Evolutionary conservation across 1,140 invertebrate species (phyloP), one percentile per base, ranked within the genome.

Genomic region (Solen grandis): DNA sequence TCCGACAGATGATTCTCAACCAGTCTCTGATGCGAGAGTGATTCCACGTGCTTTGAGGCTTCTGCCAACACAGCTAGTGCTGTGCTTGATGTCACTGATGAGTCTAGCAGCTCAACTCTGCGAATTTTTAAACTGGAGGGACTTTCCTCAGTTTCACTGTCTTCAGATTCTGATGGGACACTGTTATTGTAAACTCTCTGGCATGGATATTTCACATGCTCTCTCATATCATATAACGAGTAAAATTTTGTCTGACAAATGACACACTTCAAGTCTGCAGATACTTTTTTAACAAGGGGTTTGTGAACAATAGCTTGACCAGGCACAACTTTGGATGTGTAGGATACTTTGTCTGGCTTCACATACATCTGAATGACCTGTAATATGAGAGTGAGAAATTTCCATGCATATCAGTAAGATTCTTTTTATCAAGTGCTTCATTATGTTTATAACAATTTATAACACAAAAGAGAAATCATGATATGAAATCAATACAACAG

Each of bases 121-220:
- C 59, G 35, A 33, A 80, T 80, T 65, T 72, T 63, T 25, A 80
- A 76, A 63, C 27, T 73, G 8, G 68, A 63, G 31, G n/a, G 46
- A 50, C 35, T 31, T 36, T 69, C 65, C 22, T 68, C 63, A 16
- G 16, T 59, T 57, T 68, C 65, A 69, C 35, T 60, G 2, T 41
- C 19, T 66, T 73, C 19, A 73, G 36, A 62, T 27, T 62, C 31
- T 22, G 59, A 62, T 62, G 22, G 59, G 16, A 68, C 13, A 68
- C 14, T 41, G n/a, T n/a, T n/a, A 16, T 68, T 41, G 46, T 41
- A 36, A 19, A 22, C 25, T 46, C 73, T 84, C 50, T 81, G 86
- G 46, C 88, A 89, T 25, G 88, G 88, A 35, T 82, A 82, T 33
- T 85, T 85, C 2, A 89, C 88, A 82, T 89, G 88, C 3, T 81